These are phyloP conservation scores for Drosophila fungiperda DNA, from an alignment of 2,888 invertebrate genomes.

Conservation along the genomic window DNA sequence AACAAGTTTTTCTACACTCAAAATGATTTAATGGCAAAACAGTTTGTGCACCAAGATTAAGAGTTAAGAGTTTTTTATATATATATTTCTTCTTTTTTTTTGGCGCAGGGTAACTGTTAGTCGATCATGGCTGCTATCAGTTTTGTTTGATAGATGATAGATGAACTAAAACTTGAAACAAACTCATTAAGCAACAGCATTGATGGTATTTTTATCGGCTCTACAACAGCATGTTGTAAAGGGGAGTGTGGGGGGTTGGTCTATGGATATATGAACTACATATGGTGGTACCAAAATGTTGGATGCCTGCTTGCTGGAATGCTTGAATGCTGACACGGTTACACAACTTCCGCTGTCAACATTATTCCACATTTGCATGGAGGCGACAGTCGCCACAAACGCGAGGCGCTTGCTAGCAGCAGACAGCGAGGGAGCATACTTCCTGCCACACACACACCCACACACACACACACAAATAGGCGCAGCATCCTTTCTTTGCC, in stretches of 20 bases:
- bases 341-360: conserved; percentile 65
- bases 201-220: conserved; percentile 48
- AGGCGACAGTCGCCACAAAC: neutral
- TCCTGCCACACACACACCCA: conserved; percentile 49
- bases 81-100: neutral
- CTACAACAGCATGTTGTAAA: conserved; percentile 5
- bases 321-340: conserved; percentile 44
- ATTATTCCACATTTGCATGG: conserved; percentile 48
- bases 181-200: conserved; percentile 68
- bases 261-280: neutral
- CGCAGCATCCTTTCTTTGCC: conserved; percentile 62
- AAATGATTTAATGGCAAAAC: neutral
- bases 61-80: neutral
- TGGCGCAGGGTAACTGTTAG: conserved; percentile 6
- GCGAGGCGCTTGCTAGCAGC: conserved; percentile 6
- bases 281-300: conserved; percentile 2
- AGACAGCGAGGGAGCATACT: conserved; percentile 33
- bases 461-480: conserved; percentile 12
- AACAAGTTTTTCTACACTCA: neutral
- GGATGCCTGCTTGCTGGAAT: conserved; percentile 25
- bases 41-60: neutral
- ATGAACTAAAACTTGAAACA: conserved; percentile 44
- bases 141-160: conserved; percentile 24
- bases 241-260: neutral
- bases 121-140: neutral